Base-by-base conservation (phyloP, 2,113 vertebrate genomes). In the Oncorhynchus mykiss region DNA sequence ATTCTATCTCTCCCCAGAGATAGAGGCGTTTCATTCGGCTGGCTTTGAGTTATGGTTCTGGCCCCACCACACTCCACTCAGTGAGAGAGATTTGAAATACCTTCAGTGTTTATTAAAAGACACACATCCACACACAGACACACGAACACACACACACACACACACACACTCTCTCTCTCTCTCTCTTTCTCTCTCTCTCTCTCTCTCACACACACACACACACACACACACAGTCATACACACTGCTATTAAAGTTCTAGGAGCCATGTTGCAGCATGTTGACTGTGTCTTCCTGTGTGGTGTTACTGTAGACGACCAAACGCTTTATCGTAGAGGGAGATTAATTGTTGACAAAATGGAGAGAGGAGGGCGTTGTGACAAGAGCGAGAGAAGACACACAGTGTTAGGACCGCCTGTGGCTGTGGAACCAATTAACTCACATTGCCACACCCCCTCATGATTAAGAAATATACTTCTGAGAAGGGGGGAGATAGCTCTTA, bases 241-340 rank as follows among this genome's bases (percentile, higher is more conserved):
- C 51, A 62, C 59, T 22, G 31, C 48, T 25, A 16, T 54, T 70
- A 49, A 76, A 71, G 73, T 3, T 51, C 69, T 31, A 75, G 67
- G 73, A 57, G 59, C 31, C 66, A 18, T 77, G 73, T 84, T 69
- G 62, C 66, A 67, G 81, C 82, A 77, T 13, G 76, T 75, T 60
- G 66, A 59, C 54, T 75, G 25, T 49, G 54, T 49, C 24, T 24
- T 78, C 48, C 73, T 71, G 60, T 71, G 39, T 66, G 65, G 31
- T 72, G 54, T 72, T 7, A 60, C 45, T 57, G 25, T 76, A 29
- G n/a, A 24, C n/a, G 54, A 49, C 13, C 39, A 62, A 31, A 31
- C 29, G 31, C 48, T 60, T 69, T 60, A 5, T 72, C 67, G 60
- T 59, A 25, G 71, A 70, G 25, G 69, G 7, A 70, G 59, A 78